Percentiles rank a stretch among this genome's conserved stretches.
phyloP scores from a whole-genome alignment of 1,140 invertebrate genomes.

The Hyles euphorbiae region DNA sequence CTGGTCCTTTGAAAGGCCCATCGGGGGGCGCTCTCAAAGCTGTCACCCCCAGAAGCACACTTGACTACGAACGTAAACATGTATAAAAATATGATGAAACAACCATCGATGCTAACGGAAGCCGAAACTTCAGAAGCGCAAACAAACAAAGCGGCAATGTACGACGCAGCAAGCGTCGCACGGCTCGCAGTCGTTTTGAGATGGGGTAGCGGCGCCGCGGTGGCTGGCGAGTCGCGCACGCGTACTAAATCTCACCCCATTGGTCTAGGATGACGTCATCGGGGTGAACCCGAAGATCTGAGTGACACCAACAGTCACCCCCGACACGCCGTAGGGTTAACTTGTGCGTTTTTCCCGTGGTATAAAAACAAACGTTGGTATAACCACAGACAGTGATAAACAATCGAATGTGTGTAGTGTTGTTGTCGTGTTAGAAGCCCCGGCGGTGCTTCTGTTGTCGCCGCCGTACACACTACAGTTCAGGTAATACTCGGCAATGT shows the following conservation, averaged over 20 bases:
- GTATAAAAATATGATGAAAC: slow-evolving; percentile 5
- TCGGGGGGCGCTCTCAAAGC: slow-evolving; percentile 61
- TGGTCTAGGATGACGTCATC: slow-evolving; percentile 72
- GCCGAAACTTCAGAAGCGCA: slow-evolving; percentile 18
- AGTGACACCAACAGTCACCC: slow-evolving; percentile 70
- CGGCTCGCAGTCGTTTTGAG: slow-evolving; percentile 27
- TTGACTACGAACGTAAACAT: slow-evolving; percentile 47
- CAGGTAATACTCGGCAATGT: slow-evolving; percentile 46
- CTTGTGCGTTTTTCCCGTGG: slow-evolving; percentile 30
- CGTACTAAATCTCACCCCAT: slow-evolving; percentile 55
- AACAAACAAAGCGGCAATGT: slow-evolving; percentile 49
- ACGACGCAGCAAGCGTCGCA: slow-evolving; percentile 23
- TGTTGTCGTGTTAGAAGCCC: slow-evolving; percentile 14
- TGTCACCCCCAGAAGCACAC: slow-evolving; percentile 64
- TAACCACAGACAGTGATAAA: slow-evolving; percentile 45
- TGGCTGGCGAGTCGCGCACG: slow-evolving; percentile 59
- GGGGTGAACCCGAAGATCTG: slow-evolving; percentile 66
- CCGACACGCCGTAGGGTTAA: slow-evolving; percentile 44
- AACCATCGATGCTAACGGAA: slow-evolving; percentile 31
- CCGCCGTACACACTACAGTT: slow-evolving; percentile 10
- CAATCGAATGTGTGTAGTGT: slow-evolving; percentile 27
- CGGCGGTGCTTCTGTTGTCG: neutral
- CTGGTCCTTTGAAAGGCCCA: slow-evolving; percentile 67
- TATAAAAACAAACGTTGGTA: slow-evolving; percentile 53
- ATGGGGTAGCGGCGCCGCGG: slow-evolving; percentile 53